Evolutionary conservation across 2,888 invertebrate species (phyloP).

Genomic region (Chrysolina oricalcia): DNA sequence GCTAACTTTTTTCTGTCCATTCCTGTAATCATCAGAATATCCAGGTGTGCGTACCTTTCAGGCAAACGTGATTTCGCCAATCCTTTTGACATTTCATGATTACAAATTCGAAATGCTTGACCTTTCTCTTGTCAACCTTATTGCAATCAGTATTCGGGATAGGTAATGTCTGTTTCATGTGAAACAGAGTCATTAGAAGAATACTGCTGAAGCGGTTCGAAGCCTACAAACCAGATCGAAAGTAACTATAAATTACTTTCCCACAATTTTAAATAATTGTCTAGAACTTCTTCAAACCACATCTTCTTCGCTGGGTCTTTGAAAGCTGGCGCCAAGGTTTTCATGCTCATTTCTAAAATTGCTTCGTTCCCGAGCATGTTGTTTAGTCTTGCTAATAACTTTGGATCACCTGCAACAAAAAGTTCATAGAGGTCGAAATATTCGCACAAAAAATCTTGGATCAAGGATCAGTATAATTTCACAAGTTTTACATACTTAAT

Average conservation of each 20-base stretch:
- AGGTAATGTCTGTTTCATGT: background rate
- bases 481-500: too few species aligned
- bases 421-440: background rate
- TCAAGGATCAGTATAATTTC: too few species aligned
- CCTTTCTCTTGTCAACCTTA: background rate
- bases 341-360: slow-evolving; percentile 86
- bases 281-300: slow-evolving; percentile 92
- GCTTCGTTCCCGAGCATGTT: slow-evolving; percentile 86
- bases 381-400: slow-evolving; percentile 81
- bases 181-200: background rate
- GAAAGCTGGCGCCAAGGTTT: slow-evolving; percentile 85
- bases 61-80: background rate
- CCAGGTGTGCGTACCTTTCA: background rate
- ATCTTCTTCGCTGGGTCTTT: slow-evolving; percentile 82
- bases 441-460: background rate
- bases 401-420: slow-evolving; percentile 73
- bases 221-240: slow-evolving; percentile 12
- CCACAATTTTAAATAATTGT: slow-evolving; percentile 92
- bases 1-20: background rate
- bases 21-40: background rate
- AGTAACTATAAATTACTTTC: slow-evolving; percentile 84
- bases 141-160: background rate
- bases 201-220: background rate
- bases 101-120: slow-evolving; percentile 19
- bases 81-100: slow-evolving; percentile 15